Evolutionary conservation across 2,797 vertebrate genomes (phyloP), one percentile per base, ranked within the genome.

Genomic region (Malacoctenus gilli): DNA sequence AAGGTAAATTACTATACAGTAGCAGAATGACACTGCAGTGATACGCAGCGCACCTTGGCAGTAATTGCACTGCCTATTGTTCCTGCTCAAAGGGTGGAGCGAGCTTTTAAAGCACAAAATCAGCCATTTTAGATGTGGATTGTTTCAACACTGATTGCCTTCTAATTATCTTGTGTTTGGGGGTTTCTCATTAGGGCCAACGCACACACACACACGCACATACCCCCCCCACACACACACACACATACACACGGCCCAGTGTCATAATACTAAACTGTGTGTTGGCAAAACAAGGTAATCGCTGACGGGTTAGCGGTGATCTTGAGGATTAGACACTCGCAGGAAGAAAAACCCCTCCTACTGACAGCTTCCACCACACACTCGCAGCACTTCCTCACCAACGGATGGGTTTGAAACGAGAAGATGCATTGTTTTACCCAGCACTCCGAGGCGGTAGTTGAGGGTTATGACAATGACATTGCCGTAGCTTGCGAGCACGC

Each of bases 401-500:
- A 52, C n/a, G 41, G 12, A 59, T 28, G 19, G 7, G 34, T 43
- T 14, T 23, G 8, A 28, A 28, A 28, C n/a, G 9, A 28, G 9
- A 48, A 16, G 50, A 28, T 65, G 67, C 28, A 60, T 19, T 1
- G 3, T 56, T 66, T 85, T 87, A 97, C 96, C 96, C 55, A 98
- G 78, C 36, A 98, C 90, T 4, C 96, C 96, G 9, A 98, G 91
- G 32, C 96, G 92, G 83, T 98, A 98, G 92, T 98, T 98, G 48
- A 98, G 82, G 16, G 96, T 98, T 65, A 98, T 81, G 66, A 98
- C 94, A 42, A 98, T 97, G 74, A 97, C 95, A 18, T 96, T 95
- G 44, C 96, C 96, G 1, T 98, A 97, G 84, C 96, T 98, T 4
- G 95, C 94, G 0, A 98, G 89, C 58, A 97, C 92, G 57, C 96